Evolutionary conservation across 2,888 invertebrate species (phyloP).

Genomic region (Sinopyrophorus schimmeli): DNA sequence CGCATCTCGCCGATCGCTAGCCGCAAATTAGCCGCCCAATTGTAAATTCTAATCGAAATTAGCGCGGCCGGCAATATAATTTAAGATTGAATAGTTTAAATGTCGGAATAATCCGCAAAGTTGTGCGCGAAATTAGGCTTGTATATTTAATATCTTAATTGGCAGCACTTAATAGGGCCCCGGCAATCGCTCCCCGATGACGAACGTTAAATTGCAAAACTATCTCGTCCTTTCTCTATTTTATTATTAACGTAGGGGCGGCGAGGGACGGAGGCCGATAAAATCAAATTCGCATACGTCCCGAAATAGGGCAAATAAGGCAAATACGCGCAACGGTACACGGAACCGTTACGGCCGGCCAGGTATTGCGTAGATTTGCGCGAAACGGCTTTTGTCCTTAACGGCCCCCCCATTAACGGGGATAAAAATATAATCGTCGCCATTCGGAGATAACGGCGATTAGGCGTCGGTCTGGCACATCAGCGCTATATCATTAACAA

Average conservation of each 20-base stretch:
- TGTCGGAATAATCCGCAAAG: background rate
- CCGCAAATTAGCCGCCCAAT: too few species aligned
- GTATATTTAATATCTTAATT: slow-evolving; percentile 7
- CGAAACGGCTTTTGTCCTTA: slow-evolving; percentile 28
- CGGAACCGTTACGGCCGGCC: too few species aligned
- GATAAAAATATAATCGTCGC: slow-evolving; percentile 39
- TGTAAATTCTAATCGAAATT: too few species aligned
- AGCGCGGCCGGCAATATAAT: too few species aligned
- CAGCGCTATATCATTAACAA: slow-evolving; percentile 50
- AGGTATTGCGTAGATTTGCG: slow-evolving; percentile 24
- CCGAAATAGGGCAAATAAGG: too few species aligned
- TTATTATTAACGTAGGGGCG: slow-evolving; percentile 18
- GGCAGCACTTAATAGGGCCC: slow-evolving; percentile 2
- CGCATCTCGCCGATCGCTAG: too few species aligned
- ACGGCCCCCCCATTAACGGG: slow-evolving; percentile 35
- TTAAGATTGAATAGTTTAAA: too few species aligned
- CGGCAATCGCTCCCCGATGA: slow-evolving; percentile 1
- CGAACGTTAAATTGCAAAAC: slow-evolving; percentile 15
- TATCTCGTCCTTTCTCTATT: slow-evolving; percentile 12
- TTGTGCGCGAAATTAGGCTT: background rate
- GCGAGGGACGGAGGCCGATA: slow-evolving; percentile 19
- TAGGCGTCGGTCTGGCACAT: slow-evolving; percentile 37
- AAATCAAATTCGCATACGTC: too few species aligned
- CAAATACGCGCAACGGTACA: too few species aligned
- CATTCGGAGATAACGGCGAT: slow-evolving; percentile 41